phyloP scores from a whole-genome alignment of 2,888 invertebrate species.

The Rotaria magnacalcarata region DNA sequence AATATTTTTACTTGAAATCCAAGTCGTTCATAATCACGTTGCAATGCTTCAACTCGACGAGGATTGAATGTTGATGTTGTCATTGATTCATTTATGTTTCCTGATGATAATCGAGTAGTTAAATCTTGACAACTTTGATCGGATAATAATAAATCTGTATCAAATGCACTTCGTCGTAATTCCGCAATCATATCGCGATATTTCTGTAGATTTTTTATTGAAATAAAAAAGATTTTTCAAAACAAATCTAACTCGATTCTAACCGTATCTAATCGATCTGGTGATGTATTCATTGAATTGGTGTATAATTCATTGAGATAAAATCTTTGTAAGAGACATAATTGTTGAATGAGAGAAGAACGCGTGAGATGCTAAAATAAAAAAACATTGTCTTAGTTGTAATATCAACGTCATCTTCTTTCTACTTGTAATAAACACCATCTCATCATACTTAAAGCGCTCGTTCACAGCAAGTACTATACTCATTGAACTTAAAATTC shows the following conservation, averaged over 20 bases:
- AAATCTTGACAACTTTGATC: slow-evolving; percentile 19
- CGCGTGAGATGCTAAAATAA: neutral
- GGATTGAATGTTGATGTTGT: neutral
- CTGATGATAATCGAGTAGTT: neutral
- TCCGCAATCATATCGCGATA: neutral
- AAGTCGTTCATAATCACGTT: slow-evolving; percentile 29
- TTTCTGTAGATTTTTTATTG: neutral
- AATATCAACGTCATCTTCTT: too few relatives aligned
- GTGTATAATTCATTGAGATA: slow-evolving; percentile 27
- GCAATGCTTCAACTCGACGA: slow-evolving; percentile 2
- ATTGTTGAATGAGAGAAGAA: neutral
- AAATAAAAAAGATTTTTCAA: neutral
- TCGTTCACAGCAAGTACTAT: too few relatives aligned
- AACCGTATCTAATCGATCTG: neutral
- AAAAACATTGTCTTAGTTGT: too few relatives aligned
- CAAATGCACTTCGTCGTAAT: slow-evolving; percentile 17
- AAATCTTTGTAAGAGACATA: slow-evolving; percentile 30
- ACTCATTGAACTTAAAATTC: too few relatives aligned
- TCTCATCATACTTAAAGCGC: too few relatives aligned
- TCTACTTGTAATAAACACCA: too few relatives aligned
- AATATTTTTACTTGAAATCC: slow-evolving; percentile 1
- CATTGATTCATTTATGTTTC: neutral
- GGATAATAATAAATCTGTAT: neutral
- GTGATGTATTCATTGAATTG: neutral
- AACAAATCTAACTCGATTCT: neutral